phyloP scores from a whole-genome alignment of 2,797 vertebrate species.

The Neopelma chrysocephalum region DNA sequence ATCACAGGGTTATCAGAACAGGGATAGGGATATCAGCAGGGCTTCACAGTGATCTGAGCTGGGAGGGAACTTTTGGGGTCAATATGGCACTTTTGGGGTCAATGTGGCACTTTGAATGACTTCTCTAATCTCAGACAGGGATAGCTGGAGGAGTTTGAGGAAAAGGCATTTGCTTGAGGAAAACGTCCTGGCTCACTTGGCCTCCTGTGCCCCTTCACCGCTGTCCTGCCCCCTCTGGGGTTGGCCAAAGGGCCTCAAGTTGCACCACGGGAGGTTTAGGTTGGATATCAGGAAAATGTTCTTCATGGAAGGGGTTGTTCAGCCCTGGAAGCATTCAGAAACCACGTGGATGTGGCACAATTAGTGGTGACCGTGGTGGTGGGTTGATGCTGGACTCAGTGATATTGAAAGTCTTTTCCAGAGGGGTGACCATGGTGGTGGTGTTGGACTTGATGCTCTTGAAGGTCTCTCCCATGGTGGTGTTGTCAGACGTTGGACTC shows the following conservation, averaged over 20 bases:
- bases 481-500: not conserved
- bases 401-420: not conserved
- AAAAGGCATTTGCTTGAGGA: not conserved
- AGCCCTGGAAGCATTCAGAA: not conserved
- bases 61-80: not conserved
- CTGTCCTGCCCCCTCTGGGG: not conserved
- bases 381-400: not conserved
- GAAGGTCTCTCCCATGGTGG: not conserved
- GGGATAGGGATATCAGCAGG: too few relatives aligned
- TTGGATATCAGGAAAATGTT: rapidly evolving
- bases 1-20: too few relatives aligned
- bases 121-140: not conserved
- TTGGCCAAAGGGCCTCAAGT: not conserved
- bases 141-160: rapidly evolving
- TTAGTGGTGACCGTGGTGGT: not conserved
- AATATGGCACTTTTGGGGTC: not conserved
- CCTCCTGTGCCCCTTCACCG: too few relatives aligned
- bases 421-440: not conserved
- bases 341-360: rapidly evolving
- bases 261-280: not conserved
- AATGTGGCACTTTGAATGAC: not conserved
- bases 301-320: not conserved
- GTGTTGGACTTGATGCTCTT: not conserved
- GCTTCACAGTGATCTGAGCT: not conserved
- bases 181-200: not conserved